Evolutionary conservation across 2,888 invertebrate genomes (phyloP).

Genomic region (Drosophila subquinaria): DNA sequence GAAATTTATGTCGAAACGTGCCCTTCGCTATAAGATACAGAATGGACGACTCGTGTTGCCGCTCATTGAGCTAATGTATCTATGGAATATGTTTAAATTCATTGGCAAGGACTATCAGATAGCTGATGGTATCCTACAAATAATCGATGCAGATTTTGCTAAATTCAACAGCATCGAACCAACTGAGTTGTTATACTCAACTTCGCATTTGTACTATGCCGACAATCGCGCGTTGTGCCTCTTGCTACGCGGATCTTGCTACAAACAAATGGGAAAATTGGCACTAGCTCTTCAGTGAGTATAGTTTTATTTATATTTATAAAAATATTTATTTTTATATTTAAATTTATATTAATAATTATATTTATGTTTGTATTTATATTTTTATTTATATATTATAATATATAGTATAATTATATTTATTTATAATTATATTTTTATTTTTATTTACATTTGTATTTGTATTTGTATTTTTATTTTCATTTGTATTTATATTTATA

Average conservation of each 20-base stretch:
- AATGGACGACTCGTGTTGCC: conserved; percentile 91
- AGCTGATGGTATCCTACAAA: conserved; percentile 88
- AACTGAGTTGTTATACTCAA: not conserved
- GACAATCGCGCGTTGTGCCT: conserved; percentile 92
- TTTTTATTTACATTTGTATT: no score
- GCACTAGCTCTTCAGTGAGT: conserved; percentile 91
- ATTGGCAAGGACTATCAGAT: conserved; percentile 90
- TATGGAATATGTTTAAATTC: conserved; percentile 96
- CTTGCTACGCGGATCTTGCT: conserved; percentile 93
- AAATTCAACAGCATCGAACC: conserved; percentile 52
- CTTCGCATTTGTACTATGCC: conserved; percentile 85
- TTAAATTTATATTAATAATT: no score
- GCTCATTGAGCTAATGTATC: conserved; percentile 93
- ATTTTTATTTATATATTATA: no score
- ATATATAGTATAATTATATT: no score
- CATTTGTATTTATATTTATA: no score
- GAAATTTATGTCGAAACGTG: conserved; percentile 96
- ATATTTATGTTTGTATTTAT: no score
- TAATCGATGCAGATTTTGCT: conserved; percentile 87
- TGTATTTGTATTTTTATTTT: no score
- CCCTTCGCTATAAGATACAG: conserved; percentile 92
- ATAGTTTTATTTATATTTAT: not conserved
- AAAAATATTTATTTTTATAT: no score
- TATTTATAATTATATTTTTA: no score
- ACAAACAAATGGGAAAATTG: conserved; percentile 91